Evolutionary conservation across 2,888 invertebrate genomes (phyloP).

Genomic region (Actias luna): DNA sequence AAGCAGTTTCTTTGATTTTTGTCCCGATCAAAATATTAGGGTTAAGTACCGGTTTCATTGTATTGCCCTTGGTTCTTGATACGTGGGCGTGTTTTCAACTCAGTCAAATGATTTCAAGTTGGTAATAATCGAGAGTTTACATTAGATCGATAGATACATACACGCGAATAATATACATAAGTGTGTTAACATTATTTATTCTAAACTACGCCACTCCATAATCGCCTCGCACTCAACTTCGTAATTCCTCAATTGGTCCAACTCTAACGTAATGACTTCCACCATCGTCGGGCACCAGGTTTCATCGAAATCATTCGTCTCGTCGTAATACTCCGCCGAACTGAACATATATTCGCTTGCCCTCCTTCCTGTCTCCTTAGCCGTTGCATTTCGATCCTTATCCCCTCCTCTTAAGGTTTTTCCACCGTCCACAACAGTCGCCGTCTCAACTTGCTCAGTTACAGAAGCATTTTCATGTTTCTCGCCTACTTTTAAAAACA

Average conservation of each 20-base stretch:
- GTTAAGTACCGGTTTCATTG: too few relatives aligned
- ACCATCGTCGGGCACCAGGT: slow-evolving; percentile 47
- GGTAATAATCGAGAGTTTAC: too few relatives aligned
- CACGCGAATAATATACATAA: too few relatives aligned
- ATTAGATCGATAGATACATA: too few relatives aligned
- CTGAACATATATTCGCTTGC: slow-evolving; percentile 61
- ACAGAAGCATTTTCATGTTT: slow-evolving; percentile 12
- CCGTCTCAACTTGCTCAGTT: slow-evolving; percentile 21
- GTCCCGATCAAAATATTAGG: too few relatives aligned
- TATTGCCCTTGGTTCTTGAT: too few relatives aligned
- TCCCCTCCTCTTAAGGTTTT: slow-evolving; percentile 11
- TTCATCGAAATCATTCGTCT: slow-evolving; percentile 41
- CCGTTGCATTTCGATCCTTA: slow-evolving; percentile 26
- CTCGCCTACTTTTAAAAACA: slow-evolving; percentile 23
- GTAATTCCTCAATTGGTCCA: slow-evolving; percentile 53
- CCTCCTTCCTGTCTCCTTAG: slow-evolving; percentile 34
- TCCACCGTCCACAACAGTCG: slow-evolving; percentile 25
- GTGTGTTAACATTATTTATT: too few relatives aligned
- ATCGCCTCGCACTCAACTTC: slow-evolving; percentile 59
- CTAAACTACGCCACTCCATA: slow-evolving; percentile 57
- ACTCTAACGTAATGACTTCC: slow-evolving; percentile 47
- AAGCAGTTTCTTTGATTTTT: too few relatives aligned
- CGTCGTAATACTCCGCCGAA: slow-evolving; percentile 66
- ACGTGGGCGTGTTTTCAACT: too few relatives aligned
- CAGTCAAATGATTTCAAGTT: too few relatives aligned